phyloP scores from a whole-genome alignment of 2,797 vertebrate genomes.

The Dipus sagitta region DNA sequence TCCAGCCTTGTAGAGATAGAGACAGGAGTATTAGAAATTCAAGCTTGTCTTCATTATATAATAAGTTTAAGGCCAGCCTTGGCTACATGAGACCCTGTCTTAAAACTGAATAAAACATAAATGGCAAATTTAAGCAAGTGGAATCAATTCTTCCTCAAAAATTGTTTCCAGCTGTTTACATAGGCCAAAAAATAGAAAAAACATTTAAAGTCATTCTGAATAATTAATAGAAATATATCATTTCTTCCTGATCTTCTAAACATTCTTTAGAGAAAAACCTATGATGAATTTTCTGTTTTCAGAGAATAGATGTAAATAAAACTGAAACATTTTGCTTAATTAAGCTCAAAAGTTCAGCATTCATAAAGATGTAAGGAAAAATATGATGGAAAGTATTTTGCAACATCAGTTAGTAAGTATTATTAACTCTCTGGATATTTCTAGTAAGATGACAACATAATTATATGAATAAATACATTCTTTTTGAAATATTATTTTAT shows the following conservation, averaged over 20 bases:
- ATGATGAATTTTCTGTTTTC: background rate
- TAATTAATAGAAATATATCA: background rate
- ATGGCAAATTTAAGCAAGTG: background rate
- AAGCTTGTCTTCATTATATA: too few species aligned
- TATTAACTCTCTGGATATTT: conserved; percentile 37
- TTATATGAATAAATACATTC: background rate
- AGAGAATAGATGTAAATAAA: conserved; percentile 35
- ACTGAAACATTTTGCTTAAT: conserved; percentile 48
- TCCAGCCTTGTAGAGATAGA: too few species aligned
- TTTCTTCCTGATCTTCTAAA: conserved; percentile 7
- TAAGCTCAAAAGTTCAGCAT: conserved; percentile 9
- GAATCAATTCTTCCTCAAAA: background rate
- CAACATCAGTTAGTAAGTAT: background rate
- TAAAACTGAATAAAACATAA: background rate
- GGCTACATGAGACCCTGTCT: too few species aligned
- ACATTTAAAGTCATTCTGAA: background rate
- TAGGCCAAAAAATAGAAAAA: conserved; percentile 39
- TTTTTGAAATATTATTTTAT: conserved; percentile 54
- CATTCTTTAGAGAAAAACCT: background rate
- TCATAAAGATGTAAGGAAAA: conserved; percentile 37
- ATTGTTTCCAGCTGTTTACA: background rate
- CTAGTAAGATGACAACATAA: conserved; percentile 31
- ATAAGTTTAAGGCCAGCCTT: too few species aligned
- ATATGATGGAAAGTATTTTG: background rate
- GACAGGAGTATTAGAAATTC: too few species aligned